phyloP scores from a whole-genome alignment of 2,797 vertebrate species.

The Falco columbarius region DNA sequence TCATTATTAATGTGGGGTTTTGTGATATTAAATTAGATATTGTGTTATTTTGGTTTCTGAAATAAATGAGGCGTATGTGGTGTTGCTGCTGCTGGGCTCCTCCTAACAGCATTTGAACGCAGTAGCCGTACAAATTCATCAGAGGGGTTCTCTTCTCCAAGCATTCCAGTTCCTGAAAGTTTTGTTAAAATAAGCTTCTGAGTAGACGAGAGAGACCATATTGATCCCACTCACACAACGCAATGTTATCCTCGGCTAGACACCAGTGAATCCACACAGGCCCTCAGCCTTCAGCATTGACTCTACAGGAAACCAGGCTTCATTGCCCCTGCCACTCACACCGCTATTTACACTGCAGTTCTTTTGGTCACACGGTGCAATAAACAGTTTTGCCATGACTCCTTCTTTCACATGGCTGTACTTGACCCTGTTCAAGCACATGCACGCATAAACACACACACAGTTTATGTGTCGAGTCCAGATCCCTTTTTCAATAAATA shows the following conservation, averaged over 20 bases:
- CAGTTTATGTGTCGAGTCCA: background rate
- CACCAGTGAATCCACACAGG: background rate
- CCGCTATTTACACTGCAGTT: conserved; percentile 42
- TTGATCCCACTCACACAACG: background rate
- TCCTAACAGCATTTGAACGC: background rate
- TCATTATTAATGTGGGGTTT: background rate
- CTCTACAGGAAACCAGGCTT: conserved; percentile 45
- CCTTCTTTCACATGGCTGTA: conserved; percentile 37
- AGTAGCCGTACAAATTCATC: background rate
- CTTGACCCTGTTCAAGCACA: conserved; percentile 14
- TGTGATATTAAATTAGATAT: background rate
- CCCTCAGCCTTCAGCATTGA: background rate
- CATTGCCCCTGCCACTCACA: conserved; percentile 59
- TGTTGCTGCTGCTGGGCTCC: background rate
- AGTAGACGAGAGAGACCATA: background rate
- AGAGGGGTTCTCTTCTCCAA: background rate
- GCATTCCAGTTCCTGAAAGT: background rate
- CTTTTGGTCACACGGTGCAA: conserved; percentile 5
- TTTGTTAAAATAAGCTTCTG: conserved; percentile 38
- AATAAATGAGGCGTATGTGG: background rate
- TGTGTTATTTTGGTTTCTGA: background rate
- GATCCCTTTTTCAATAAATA: conserved; percentile 10
- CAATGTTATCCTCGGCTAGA: background rate
- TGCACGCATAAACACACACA: background rate
- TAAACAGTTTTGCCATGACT: conserved; percentile 44